These are phyloP conservation scores for Petaurus breviceps DNA, from an alignment of 2,113 vertebrate species.

Conservation along the genomic window DNA sequence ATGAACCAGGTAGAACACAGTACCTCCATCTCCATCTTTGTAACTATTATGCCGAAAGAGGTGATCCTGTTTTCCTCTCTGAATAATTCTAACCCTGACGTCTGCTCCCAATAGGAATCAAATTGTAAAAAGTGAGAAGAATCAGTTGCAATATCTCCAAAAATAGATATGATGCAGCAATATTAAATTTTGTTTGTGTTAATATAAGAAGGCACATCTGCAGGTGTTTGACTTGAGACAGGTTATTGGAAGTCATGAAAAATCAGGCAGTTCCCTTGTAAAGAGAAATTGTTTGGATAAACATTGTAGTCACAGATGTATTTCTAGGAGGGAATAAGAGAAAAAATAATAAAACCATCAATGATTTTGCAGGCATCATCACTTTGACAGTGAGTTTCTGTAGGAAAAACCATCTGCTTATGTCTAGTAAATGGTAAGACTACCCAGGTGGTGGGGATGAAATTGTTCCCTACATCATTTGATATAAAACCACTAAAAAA, in stretches of 20 bases:
- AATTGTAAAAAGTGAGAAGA: neutral
- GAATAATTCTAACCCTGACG: neutral
- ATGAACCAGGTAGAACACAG: neutral
- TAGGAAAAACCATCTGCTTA: neutral
- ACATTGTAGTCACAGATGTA: neutral
- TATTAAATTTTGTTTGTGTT: neutral
- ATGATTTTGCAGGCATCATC: neutral
- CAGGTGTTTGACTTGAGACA: neutral
- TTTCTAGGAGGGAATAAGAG: neutral
- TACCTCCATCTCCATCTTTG: neutral
- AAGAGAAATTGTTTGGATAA: neutral
- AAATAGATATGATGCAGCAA: neutral
- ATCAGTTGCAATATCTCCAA: neutral
- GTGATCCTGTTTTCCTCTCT: neutral
- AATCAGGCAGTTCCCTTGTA: neutral
- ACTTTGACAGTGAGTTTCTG: neutral
- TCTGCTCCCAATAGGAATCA: neutral
- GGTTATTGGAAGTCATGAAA: neutral
- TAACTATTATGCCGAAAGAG: neutral
- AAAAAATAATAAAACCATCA: neutral
- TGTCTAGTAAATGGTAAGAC: neutral
- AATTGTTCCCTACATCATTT: neutral
- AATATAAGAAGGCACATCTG: neutral
- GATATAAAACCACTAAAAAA: neutral
- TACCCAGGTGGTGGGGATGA: neutral